Evolutionary conservation across 1,140 invertebrate genomes (phyloP), one percentile per base, ranked within the genome.

Genomic region (Eupristina koningsbergeri): DNA sequence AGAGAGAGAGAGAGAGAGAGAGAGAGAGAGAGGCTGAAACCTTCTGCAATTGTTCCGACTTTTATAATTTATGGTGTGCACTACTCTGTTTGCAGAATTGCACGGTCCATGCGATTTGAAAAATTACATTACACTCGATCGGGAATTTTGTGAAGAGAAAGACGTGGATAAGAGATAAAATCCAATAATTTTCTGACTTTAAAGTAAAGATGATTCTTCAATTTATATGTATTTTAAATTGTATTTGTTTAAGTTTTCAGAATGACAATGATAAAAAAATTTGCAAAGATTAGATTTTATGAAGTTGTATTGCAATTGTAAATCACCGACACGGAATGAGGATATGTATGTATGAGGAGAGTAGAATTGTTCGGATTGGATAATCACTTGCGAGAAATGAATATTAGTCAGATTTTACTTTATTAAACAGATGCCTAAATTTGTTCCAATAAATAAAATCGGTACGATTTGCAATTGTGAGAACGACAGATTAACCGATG

Each of bases 111-210:
- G 39, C 41, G 22, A 71, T 81, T 63, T 81, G 71, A 81, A 81
- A 81, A 74, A 71, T 81, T 74, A 81, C 80, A 76, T 76, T 67
- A 67, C 73, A 76, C 73, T 76, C 81, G 67, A 82, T 76, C 76
- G 81, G 45, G 61, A 67, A 67, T 82, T 76, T 76, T 15, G 73
- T 29, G 73, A 31, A 63, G 58, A 39, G 81, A 69, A 81, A 81
- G 36, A 17, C 50, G 9, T 36, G 64, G 80, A 81, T 81, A 81
- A 75, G 61, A 58, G 29, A 34, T 75, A 53, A 75, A 69, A 76
- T 61, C 31, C 39, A 82, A 82, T 58, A 82, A 82, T 73, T 82
- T 53, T 29, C 61, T 67, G 9, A 50, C 11, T 8, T 36, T 26
- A 45, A 22, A 64, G 36, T 79, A 67, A 53, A 34, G 26, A 61